These are phyloP conservation scores for Catamblyrhynchus diadema DNA, from an alignment of 2,797 vertebrate genomes.

Conservation along the genomic window DNA sequence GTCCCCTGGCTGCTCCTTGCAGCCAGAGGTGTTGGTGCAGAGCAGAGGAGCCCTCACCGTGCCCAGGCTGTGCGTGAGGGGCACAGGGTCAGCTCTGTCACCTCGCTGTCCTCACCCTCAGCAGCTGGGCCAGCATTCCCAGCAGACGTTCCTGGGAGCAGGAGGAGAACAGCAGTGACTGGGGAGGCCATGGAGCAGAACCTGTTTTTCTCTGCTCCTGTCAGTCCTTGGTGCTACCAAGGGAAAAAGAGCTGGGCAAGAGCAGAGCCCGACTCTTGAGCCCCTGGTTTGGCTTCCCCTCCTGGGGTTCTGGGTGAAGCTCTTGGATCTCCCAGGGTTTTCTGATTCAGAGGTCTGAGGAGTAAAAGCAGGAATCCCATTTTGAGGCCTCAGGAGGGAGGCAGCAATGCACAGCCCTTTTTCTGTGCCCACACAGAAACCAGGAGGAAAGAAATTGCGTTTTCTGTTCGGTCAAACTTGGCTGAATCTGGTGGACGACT, in stretches of 20 bases:
- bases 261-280: neutral
- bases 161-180: neutral
- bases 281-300: neutral
- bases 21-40: neutral
- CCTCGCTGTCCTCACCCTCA: neutral
- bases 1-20: accelerated
- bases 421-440: neutral
- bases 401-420: accelerated
- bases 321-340: neutral
- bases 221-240: neutral
- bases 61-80: neutral
- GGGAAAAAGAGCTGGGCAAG: neutral
- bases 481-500: accelerated
- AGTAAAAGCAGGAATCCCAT: neutral
- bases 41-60: neutral
- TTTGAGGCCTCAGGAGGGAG: neutral
- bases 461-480: accelerated
- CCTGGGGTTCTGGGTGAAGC: neutral
- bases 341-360: neutral
- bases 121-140: neutral
- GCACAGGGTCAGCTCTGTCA: accelerated
- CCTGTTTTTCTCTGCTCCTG: neutral
- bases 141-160: neutral
- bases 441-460: accelerated
- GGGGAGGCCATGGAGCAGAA: neutral